These are phyloP conservation scores for Neodontobutis hainanensis DNA, from an alignment of 2,113 vertebrate species.

Conservation along the genomic window DNA sequence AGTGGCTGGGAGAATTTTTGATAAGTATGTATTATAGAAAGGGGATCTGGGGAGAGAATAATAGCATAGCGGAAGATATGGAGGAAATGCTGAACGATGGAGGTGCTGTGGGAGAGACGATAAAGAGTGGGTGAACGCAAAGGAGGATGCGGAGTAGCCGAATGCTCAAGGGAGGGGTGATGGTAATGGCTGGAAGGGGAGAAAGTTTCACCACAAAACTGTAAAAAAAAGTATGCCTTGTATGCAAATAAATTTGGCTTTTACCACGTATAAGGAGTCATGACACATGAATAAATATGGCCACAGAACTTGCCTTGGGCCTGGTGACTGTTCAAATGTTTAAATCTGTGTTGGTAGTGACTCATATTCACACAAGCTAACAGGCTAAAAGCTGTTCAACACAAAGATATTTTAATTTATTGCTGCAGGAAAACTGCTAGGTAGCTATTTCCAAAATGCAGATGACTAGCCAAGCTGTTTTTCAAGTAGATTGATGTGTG, in stretches of 20 bases:
- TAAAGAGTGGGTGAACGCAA: slow-evolving; percentile 47
- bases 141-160: slow-evolving; percentile 37
- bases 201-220: background rate
- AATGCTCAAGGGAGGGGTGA: slow-evolving; percentile 17
- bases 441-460: slow-evolving; percentile 41
- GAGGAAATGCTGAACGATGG: slow-evolving; percentile 45
- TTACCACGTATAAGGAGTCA: slow-evolving; percentile 26
- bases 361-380: slow-evolving; percentile 61
- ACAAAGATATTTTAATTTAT: slow-evolving; percentile 51
- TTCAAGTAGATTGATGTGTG: slow-evolving; percentile 37
- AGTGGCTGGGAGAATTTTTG: slow-evolving; percentile 29
- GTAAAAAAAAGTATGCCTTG: too few relatives aligned
- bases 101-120: slow-evolving; percentile 43
- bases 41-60: slow-evolving; percentile 33
- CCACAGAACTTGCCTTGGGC: slow-evolving; percentile 61
- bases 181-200: background rate
- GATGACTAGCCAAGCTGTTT: slow-evolving; percentile 25
- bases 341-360: slow-evolving; percentile 59
- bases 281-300: slow-evolving; percentile 65
- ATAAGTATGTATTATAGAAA: slow-evolving; percentile 56
- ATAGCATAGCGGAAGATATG: slow-evolving; percentile 41
- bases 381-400: slow-evolving; percentile 48
- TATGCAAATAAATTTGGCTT: too few relatives aligned
- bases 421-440: slow-evolving; percentile 31
- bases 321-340: slow-evolving; percentile 68